These are phyloP conservation scores for Sprattus sprattus DNA, from an alignment of 2,113 vertebrate species.

Conservation along the genomic window DNA sequence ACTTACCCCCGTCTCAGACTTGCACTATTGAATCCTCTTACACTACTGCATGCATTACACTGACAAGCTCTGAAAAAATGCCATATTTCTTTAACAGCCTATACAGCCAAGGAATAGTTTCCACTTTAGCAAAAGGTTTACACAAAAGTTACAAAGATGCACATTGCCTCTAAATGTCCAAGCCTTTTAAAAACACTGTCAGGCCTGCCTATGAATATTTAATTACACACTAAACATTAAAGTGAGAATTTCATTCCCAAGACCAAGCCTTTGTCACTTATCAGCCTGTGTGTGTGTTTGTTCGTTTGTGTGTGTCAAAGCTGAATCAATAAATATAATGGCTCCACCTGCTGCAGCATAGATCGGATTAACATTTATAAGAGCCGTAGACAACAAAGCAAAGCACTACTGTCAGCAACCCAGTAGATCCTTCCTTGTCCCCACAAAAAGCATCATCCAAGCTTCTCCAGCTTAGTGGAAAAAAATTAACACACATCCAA, in stretches of 20 bases:
- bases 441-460: slow-evolving; percentile 14
- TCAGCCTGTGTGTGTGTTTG: not conserved
- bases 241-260: no score
- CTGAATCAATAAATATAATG: slow-evolving; percentile 40
- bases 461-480: slow-evolving; percentile 10
- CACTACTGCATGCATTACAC: no score
- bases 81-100: no score
- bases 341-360: slow-evolving; percentile 7
- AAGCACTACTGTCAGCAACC: slow-evolving; percentile 35
- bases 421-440: not conserved
- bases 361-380: slow-evolving; percentile 36
- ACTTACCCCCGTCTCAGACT: no score
- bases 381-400: slow-evolving; percentile 7
- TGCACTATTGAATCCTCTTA: no score
- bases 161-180: no score
- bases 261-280: not conserved
- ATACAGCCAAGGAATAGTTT: no score
- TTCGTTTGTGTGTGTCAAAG: slow-evolving; percentile 7
- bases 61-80: no score
- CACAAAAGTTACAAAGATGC: no score
- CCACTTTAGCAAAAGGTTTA: no score
- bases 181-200: no score
- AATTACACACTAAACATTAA: not conserved
- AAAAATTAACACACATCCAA: slow-evolving; percentile 34
- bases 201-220: not conserved